phyloP scores from a whole-genome alignment of 2,888 invertebrate genomes.

The Thymelicus acteon region DNA sequence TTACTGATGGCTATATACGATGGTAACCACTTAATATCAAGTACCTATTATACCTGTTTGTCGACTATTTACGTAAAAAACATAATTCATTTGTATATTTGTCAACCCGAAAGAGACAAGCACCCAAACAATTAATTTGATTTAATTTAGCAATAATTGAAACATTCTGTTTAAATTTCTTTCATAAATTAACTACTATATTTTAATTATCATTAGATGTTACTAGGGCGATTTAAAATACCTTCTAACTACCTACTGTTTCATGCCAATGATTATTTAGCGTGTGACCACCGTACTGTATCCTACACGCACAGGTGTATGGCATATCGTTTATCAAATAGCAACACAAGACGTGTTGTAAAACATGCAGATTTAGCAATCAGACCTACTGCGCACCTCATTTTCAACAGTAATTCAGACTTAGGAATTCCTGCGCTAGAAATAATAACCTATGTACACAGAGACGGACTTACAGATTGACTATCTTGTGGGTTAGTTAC shows the following conservation, averaged over 20 bases:
- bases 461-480: too few relatives aligned
- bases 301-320: slow-evolving; percentile 24
- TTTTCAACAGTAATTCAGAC: not conserved
- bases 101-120: too few relatives aligned
- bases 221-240: not conserved
- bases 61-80: too few relatives aligned
- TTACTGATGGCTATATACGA: too few relatives aligned
- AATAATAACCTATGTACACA: too few relatives aligned
- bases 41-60: too few relatives aligned
- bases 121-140: not conserved
- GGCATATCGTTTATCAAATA: slow-evolving; percentile 27
- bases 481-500: too few relatives aligned
- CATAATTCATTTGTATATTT: too few relatives aligned
- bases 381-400: not conserved
- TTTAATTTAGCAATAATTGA: not conserved
- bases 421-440: not conserved
- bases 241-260: slow-evolving; percentile 15
- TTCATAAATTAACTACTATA: slow-evolving; percentile 11
- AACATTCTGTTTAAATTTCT: slow-evolving; percentile 18
- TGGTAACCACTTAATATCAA: too few relatives aligned
- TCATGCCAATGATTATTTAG: slow-evolving; percentile 32
- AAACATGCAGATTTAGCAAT: not conserved
- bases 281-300: slow-evolving; percentile 30
- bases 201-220: slow-evolving; percentile 7
- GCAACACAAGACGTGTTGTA: slow-evolving; percentile 8